These are phyloP conservation scores for Synchiropus splendidus DNA, from an alignment of 2,113 vertebrate genomes.

Conservation along the genomic window DNA sequence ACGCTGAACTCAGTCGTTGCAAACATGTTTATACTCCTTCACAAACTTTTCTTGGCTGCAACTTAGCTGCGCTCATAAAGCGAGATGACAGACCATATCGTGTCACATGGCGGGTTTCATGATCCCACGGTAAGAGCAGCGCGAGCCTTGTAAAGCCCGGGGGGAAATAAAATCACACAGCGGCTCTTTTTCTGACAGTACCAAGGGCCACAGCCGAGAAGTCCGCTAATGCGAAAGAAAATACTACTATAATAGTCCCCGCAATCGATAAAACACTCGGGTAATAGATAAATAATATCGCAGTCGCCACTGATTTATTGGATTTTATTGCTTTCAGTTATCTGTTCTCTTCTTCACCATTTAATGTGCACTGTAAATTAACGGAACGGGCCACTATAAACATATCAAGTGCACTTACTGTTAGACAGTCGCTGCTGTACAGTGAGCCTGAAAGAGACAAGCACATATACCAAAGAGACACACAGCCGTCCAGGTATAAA, in stretches of 20 bases:
- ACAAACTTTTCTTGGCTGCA: too few relatives aligned
- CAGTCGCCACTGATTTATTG: conserved; percentile 39
- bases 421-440: conserved; percentile 13
- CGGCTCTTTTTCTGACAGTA: too few relatives aligned
- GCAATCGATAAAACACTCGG: conserved; percentile 32
- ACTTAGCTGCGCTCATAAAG: too few relatives aligned
- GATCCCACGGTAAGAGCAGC: too few relatives aligned
- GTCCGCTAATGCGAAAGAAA: too few relatives aligned
- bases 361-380: conserved; percentile 40
- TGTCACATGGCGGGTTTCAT: too few relatives aligned
- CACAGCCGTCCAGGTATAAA: conserved; percentile 7
- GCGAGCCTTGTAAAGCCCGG: too few relatives aligned
- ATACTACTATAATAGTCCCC: not conserved
- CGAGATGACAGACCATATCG: too few relatives aligned
- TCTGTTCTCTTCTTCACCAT: conserved; percentile 29
- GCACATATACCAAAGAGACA: conserved; percentile 27
- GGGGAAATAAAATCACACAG: too few relatives aligned
- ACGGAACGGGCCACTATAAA: conserved; percentile 28
- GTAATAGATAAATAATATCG: conserved; percentile 35
- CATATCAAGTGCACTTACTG: conserved; percentile 20
- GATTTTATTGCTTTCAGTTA: conserved; percentile 38
- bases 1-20: too few relatives aligned
- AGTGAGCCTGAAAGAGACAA: conserved; percentile 28
- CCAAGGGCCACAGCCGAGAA: too few relatives aligned
- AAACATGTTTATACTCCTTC: too few relatives aligned